These are phyloP conservation scores for Notocelia uddmanniana DNA, from an alignment of 2,888 invertebrate species.

Conservation along the genomic window DNA sequence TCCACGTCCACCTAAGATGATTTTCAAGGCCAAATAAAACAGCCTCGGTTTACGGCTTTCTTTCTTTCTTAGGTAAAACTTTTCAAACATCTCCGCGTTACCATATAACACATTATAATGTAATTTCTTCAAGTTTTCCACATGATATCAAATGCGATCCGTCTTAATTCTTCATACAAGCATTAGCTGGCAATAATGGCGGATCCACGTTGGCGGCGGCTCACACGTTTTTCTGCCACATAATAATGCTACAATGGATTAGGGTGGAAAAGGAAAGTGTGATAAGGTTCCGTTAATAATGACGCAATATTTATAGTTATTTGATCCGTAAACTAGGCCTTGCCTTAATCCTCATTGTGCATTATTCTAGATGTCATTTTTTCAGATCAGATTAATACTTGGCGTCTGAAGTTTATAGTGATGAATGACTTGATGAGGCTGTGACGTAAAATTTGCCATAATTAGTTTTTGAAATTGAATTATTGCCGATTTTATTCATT, in stretches of 20 bases:
- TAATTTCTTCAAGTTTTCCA: constrained; percentile 26
- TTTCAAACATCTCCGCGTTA: background rate
- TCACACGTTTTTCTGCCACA: constrained; percentile 50
- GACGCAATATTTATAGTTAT: background rate
- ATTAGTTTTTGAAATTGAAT: too few relatives aligned
- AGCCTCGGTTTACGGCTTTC: background rate
- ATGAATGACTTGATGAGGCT: too few relatives aligned
- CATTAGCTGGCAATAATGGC: constrained; percentile 39
- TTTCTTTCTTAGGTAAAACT: too few relatives aligned
- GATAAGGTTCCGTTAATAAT: constrained; percentile 27
- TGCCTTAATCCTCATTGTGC: background rate
- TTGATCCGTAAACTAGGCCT: background rate
- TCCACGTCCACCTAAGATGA: too few relatives aligned
- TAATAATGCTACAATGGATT: constrained; percentile 45
- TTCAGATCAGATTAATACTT: too few relatives aligned
- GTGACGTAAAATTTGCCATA: too few relatives aligned
- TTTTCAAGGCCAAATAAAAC: background rate
- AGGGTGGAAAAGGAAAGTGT: constrained; percentile 31
- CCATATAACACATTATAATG: constrained; percentile 18
- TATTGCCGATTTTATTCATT: too few relatives aligned
- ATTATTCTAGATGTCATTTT: too few relatives aligned
- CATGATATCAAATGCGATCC: constrained; percentile 31
- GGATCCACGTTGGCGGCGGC: constrained; percentile 37
- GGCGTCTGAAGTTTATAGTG: too few relatives aligned
- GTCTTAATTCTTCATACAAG: constrained; percentile 43